Evolutionary conservation across 2,888 invertebrate species (phyloP).

Genomic region (Magallana nippona): DNA sequence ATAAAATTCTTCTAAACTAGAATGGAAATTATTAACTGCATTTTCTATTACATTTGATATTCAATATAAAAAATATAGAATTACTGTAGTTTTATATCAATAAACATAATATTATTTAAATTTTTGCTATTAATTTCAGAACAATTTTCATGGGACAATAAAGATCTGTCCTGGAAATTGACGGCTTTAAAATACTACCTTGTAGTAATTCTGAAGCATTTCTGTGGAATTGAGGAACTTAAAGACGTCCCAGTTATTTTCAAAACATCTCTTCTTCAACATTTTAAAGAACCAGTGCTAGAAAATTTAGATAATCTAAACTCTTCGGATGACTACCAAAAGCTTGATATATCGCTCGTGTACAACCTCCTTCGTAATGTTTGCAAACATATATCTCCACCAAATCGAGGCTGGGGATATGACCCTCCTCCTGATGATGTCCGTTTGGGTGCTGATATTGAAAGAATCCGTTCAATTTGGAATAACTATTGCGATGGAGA

Average conservation of each 20-base stretch:
- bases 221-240: not conserved
- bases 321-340: not conserved
- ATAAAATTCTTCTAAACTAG: too few species aligned
- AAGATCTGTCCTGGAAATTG: not conserved
- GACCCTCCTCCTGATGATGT: not conserved
- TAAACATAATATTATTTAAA: too few species aligned
- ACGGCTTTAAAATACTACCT: not conserved
- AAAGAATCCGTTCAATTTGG: not conserved
- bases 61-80: too few species aligned
- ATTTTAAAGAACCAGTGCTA: not conserved
- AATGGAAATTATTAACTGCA: too few species aligned
- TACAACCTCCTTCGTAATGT: slow-evolving; percentile 23
- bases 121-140: too few species aligned
- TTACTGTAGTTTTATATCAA: too few species aligned
- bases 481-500: not conserved
- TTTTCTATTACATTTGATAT: too few species aligned
- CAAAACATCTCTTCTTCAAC: not conserved
- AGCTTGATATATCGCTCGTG: not conserved
- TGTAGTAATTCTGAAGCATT: not conserved
- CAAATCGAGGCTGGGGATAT: slow-evolving; percentile 2
- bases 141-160: not conserved
- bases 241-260: not conserved
- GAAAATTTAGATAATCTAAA: not conserved
- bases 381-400: not conserved
- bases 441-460: not conserved